These are phyloP conservation scores for Opisthograptis luteolata DNA, from an alignment of 2,888 invertebrate species.

Conservation along the genomic window DNA sequence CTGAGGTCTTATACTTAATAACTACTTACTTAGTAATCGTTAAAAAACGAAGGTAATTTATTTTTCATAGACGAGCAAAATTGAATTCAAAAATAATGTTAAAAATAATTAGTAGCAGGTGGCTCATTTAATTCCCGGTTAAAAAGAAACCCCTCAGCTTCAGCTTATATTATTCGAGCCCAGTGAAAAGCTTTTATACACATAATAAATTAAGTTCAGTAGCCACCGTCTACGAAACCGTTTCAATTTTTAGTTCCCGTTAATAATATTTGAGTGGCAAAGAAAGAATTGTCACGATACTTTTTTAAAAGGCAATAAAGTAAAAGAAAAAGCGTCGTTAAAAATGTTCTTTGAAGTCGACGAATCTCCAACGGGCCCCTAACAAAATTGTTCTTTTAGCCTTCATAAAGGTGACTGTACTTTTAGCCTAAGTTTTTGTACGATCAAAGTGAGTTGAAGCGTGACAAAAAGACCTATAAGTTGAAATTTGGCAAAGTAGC, in stretches of 20 bases:
- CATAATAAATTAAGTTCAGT: conserved; percentile 19
- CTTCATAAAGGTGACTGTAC: conserved; percentile 73
- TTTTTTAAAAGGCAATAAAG: conserved; percentile 71
- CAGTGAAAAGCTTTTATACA: conserved; percentile 14
- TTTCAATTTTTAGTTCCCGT: conserved; percentile 28
- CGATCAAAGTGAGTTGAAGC: conserved; percentile 63
- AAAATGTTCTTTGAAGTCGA: conserved; percentile 78
- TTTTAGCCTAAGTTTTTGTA: conserved; percentile 63
- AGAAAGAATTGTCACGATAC: conserved; percentile 52
- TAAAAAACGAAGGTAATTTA: background rate
- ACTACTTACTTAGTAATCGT: no score
- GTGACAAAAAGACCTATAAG: conserved; percentile 63
- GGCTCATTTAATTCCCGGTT: conserved; percentile 15
- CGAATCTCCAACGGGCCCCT: conserved; percentile 76
- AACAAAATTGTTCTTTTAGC: conserved; percentile 81
- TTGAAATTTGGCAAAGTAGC: conserved; percentile 54
- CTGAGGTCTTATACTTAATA: no score
- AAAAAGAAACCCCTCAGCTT: conserved; percentile 11
- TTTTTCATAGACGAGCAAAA: conserved; percentile 3
- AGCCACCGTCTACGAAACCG: conserved; percentile 21
- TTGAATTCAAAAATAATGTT: conserved; percentile 1
- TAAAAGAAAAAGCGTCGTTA: conserved; percentile 70
- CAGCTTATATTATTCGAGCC: background rate
- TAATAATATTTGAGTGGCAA: conserved; percentile 25
- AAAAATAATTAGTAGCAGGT: conserved; percentile 20